Conservation (phyloP, 2,113 vertebrate genomes). For the Naja naja region DNA sequence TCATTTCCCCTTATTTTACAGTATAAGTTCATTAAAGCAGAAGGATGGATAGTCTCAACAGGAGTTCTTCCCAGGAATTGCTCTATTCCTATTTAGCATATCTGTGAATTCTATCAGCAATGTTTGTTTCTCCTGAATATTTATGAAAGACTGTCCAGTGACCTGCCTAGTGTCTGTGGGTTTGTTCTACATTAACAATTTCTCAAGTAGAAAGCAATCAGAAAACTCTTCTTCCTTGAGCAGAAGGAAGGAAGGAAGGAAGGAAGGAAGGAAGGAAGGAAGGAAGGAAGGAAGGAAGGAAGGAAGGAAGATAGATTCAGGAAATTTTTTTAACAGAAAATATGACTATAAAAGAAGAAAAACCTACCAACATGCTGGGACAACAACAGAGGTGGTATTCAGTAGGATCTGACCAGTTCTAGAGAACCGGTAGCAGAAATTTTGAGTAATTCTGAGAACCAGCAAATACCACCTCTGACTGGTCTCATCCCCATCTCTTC, state of each 20-base stretch:
- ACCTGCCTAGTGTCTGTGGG: constrained; percentile 62
- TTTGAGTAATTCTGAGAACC: no score
- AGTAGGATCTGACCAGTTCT: no score
- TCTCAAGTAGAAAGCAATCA: constrained; percentile 59
- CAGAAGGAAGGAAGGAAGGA: not conserved
- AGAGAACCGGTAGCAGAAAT: no score
- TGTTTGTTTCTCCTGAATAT: constrained; percentile 69
- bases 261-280: constrained; percentile 44
- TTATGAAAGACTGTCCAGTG: constrained; percentile 71
- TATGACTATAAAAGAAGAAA: constrained; percentile 28
- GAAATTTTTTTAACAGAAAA: constrained; percentile 46
- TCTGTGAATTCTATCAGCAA: constrained; percentile 65
- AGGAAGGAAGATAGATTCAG: no score
- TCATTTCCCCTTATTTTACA: constrained; percentile 60
- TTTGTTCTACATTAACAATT: constrained; percentile 63
- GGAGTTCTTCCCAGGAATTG: constrained; percentile 63
- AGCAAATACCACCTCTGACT: no score
- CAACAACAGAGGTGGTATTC: not conserved
- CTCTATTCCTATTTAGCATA: constrained; percentile 67
- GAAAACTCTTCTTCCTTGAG: constrained; percentile 52
- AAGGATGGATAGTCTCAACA: constrained; percentile 58
- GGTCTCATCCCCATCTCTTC: no score
- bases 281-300: constrained; percentile 7
- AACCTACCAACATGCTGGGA: not conserved
- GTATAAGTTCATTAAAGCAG: constrained; percentile 67